phyloP scores from a whole-genome alignment of 1,140 invertebrate species.

The Drosophila melanogaster region DNA sequence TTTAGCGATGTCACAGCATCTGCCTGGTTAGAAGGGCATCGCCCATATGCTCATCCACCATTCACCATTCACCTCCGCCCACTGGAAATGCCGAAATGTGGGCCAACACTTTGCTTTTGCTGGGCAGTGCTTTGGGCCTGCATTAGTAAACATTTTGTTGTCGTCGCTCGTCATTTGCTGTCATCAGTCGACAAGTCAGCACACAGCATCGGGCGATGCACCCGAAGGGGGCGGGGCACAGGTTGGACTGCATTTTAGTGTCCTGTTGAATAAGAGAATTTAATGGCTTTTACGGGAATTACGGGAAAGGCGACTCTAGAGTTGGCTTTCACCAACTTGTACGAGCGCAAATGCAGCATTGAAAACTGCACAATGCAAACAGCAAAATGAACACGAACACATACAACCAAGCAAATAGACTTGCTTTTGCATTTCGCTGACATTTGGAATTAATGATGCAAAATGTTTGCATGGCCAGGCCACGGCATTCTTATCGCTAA shows the following conservation, averaged over 20 bases:
- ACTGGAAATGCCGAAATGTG: neutral
- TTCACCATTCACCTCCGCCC: neutral
- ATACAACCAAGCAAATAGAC: constrained; percentile 8
- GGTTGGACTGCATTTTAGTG: constrained; percentile 34
- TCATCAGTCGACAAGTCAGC: constrained; percentile 53
- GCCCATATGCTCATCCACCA: constrained; percentile 12
- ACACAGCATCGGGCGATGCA: constrained; percentile 22
- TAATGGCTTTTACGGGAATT: constrained; percentile 70
- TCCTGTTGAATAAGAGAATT: constrained; percentile 43
- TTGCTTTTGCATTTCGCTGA: constrained; percentile 34
- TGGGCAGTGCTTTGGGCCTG: constrained; percentile 32
- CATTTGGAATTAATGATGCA: constrained; percentile 41
- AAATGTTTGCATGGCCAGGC: constrained; percentile 13
- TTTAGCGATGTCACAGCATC: constrained; percentile 29
- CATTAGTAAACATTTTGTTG: constrained; percentile 79
- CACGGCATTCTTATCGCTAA: constrained; percentile 23
- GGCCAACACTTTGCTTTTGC: constrained; percentile 5
- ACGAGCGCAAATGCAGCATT: neutral
- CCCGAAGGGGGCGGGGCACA: neutral
- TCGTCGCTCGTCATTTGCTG: constrained; percentile 71
- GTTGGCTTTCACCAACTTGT: constrained; percentile 13
- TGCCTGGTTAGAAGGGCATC: constrained; percentile 39
- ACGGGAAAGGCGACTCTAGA: constrained; percentile 42
- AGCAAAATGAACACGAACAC: constrained; percentile 18
- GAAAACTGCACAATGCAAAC: neutral